A percentile compares a stretch with the other conserved stretches of the same genome.
Conservation (phyloP, 2,113 vertebrate species). For the Gopherus evgoodei region DNA sequence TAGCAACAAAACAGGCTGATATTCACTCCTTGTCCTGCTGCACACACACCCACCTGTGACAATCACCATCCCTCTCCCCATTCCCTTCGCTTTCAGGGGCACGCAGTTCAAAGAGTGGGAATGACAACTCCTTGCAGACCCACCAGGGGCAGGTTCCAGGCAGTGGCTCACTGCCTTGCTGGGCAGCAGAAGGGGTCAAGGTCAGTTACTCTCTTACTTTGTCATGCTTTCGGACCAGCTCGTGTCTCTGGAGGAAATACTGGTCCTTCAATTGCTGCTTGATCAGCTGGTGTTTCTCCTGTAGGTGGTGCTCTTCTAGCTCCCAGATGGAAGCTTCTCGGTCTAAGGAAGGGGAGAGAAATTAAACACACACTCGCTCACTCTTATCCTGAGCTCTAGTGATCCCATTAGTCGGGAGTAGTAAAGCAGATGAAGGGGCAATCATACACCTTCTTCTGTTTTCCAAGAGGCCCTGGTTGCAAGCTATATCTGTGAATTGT, state of each 20-base stretch:
- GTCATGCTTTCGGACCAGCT: slow-evolving; percentile 93
- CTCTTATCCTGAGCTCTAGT: background rate
- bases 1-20: background rate
- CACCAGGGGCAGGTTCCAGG: background rate
- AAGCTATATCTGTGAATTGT: background rate
- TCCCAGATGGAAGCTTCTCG: slow-evolving; percentile 91
- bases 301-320: slow-evolving; percentile 91
- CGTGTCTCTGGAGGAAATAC: slow-evolving; percentile 96
- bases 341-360: slow-evolving; percentile 74
- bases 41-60: background rate
- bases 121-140: background rate
- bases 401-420: accelerated
- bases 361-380: accelerated
- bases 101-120: background rate
- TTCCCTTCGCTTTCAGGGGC: background rate
- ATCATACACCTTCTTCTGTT: background rate
- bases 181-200: accelerated
- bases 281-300: slow-evolving; percentile 91
- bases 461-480: background rate
- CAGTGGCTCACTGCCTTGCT: background rate
- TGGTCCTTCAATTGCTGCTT: slow-evolving; percentile 99
- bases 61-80: background rate
- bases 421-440: background rate
- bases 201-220: slow-evolving; percentile 81
- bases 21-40: background rate